Conservation (phyloP, 2,888 invertebrate species). For the Parnassius orleans region DNA sequence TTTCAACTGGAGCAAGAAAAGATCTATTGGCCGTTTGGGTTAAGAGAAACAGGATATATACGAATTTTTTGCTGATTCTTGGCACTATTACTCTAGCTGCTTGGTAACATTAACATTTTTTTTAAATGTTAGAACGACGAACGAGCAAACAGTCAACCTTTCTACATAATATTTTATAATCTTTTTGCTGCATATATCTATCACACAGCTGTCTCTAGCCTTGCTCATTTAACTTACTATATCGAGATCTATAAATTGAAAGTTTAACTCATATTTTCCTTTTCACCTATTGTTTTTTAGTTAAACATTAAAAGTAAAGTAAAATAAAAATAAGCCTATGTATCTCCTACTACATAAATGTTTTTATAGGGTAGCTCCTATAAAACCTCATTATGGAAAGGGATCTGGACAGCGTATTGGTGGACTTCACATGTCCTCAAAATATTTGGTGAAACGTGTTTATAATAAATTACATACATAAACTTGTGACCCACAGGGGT, state of each 20-base stretch:
- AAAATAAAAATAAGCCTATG: too few relatives aligned
- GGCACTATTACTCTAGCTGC: slow-evolving; percentile 55
- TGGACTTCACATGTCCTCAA: too few relatives aligned
- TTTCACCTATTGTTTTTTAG: background rate
- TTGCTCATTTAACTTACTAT: background rate
- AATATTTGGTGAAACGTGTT: too few relatives aligned
- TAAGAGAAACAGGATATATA: slow-evolving; percentile 47
- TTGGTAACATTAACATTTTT: slow-evolving; percentile 45
- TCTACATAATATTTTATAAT: too few relatives aligned
- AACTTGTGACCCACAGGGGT: too few relatives aligned
- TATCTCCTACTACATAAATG: too few relatives aligned
- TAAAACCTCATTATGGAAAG: too few relatives aligned
- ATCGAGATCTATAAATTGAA: background rate
- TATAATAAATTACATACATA: too few relatives aligned
- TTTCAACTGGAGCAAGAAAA: slow-evolving; percentile 48
- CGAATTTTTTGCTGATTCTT: slow-evolving; percentile 52
- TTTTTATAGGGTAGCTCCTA: too few relatives aligned
- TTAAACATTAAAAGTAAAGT: too few relatives aligned
- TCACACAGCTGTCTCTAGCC: background rate
- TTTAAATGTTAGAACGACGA: background rate
- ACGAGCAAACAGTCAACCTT: too few relatives aligned
- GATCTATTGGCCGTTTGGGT: slow-evolving; percentile 52
- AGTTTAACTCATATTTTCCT: background rate
- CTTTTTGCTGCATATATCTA: slow-evolving; percentile 1
- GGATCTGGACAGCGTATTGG: too few relatives aligned